A percentile compares a stretch with the other conserved stretches of the same genome.
phyloP scores from a whole-genome alignment of 2,113 vertebrate genomes.

The Elanus axillaris region DNA sequence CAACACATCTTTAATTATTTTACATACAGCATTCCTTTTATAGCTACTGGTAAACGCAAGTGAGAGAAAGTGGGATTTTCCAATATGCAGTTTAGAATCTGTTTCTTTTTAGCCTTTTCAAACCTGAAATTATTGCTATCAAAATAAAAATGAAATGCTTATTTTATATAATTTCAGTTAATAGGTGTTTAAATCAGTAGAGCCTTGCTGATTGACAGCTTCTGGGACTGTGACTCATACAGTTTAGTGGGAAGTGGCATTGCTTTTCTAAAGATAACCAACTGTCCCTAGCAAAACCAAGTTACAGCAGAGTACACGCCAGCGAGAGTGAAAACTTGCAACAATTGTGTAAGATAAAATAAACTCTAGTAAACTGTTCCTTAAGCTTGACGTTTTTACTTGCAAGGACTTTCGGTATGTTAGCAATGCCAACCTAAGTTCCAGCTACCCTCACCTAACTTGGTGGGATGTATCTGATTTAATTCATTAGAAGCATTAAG shows the following conservation, averaged over 20 bases:
- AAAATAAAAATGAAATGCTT: not conserved
- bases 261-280: not conserved
- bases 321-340: not conserved
- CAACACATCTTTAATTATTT: not conserved
- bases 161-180: not conserved
- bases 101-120: not conserved
- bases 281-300: not conserved
- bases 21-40: not conserved
- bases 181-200: not conserved
- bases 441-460: not conserved
- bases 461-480: not conserved
- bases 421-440: not conserved
- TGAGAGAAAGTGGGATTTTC: not conserved
- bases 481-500: not conserved
- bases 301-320: not conserved
- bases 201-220: not conserved
- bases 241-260: not conserved
- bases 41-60: not conserved
- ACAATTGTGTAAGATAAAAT: not conserved
- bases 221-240: not conserved
- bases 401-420: not conserved
- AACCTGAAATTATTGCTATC: not conserved
- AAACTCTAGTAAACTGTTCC: not conserved
- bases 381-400: not conserved
- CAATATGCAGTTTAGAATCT: not conserved